Conservation (phyloP, 1,140 invertebrate genomes). For the Hormaphis cornu region DNA sequence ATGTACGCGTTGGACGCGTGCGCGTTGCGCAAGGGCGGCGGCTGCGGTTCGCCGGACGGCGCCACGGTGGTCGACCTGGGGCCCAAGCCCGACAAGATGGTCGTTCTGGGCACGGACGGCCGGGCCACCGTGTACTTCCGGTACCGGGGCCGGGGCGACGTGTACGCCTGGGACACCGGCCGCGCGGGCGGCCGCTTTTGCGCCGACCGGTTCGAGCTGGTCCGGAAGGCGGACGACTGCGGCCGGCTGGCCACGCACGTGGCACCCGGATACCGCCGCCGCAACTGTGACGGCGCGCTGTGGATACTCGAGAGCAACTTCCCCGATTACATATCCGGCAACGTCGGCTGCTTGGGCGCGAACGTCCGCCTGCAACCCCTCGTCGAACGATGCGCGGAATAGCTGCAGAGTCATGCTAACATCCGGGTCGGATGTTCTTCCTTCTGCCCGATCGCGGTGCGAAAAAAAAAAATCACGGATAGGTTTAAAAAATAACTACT, state of each 20-base stretch:
- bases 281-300: conserved; percentile 49
- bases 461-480: no score
- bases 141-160: conserved; percentile 46
- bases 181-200: conserved; percentile 47
- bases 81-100: conserved; percentile 47
- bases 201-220: conserved; percentile 48
- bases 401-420: no score
- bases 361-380: conserved; percentile 48
- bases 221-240: conserved; percentile 50
- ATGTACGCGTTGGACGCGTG: conserved; percentile 49
- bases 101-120: conserved; percentile 52
- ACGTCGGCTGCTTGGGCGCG: conserved; percentile 49
- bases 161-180: conserved; percentile 54
- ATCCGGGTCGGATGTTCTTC: no score
- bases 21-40: conserved; percentile 45
- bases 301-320: conserved; percentile 57
- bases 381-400: conserved; percentile 39
- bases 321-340: conserved; percentile 51
- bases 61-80: conserved; percentile 50
- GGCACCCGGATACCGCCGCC: conserved; percentile 48
- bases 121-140: conserved; percentile 50
- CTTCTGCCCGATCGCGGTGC: no score
- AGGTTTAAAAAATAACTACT: no score
- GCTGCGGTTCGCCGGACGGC: conserved; percentile 43
- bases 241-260: conserved; percentile 51